These are phyloP conservation scores for Andrena bicolor DNA, from an alignment of 2,888 invertebrate genomes.

Conservation along the genomic window DNA sequence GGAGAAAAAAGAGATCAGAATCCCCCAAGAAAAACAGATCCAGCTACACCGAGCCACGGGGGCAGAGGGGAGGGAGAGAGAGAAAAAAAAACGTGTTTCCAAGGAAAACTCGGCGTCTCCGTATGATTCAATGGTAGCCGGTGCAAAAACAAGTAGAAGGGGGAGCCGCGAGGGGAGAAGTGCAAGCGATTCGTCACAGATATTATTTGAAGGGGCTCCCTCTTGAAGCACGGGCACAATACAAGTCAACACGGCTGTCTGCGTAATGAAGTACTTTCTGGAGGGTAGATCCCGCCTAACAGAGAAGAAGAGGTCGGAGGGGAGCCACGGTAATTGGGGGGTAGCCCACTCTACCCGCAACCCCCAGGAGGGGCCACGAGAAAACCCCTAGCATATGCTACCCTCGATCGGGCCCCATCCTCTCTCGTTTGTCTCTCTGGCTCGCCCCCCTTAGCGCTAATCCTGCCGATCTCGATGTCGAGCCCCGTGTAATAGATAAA, in stretches of 20 bases:
- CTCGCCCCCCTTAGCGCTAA: conserved; percentile 69
- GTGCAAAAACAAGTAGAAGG: conserved; percentile 36
- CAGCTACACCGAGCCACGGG: too few species aligned
- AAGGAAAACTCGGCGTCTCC: conserved; percentile 22
- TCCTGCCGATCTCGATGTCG: conserved; percentile 79
- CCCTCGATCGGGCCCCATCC: conserved; percentile 48
- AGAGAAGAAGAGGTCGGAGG: conserved; percentile 75
- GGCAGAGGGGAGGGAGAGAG: neutral
- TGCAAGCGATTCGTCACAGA: conserved; percentile 85
- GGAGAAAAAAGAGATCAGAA: neutral
- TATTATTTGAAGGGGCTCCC: conserved; percentile 82
- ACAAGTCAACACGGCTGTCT: conserved; percentile 85
- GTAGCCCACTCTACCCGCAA: conserved; percentile 82
- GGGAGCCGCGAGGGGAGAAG: conserved; percentile 60
- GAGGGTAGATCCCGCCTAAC: conserved; percentile 77
- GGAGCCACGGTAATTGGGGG: conserved; percentile 83
- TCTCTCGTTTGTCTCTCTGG: conserved; percentile 29
- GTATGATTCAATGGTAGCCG: conserved; percentile 40
- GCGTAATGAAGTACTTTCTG: conserved; percentile 85
- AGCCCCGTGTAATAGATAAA: conserved; percentile 83
- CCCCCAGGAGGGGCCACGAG: conserved; percentile 73
- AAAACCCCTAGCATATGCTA: conserved; percentile 83
- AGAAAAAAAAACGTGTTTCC: neutral
- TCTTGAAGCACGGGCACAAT: conserved; percentile 79
- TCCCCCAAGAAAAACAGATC: conserved; percentile 2